Base-by-base conservation (phyloP, 2,113 vertebrate species). In the Lepus timidus region DNA sequence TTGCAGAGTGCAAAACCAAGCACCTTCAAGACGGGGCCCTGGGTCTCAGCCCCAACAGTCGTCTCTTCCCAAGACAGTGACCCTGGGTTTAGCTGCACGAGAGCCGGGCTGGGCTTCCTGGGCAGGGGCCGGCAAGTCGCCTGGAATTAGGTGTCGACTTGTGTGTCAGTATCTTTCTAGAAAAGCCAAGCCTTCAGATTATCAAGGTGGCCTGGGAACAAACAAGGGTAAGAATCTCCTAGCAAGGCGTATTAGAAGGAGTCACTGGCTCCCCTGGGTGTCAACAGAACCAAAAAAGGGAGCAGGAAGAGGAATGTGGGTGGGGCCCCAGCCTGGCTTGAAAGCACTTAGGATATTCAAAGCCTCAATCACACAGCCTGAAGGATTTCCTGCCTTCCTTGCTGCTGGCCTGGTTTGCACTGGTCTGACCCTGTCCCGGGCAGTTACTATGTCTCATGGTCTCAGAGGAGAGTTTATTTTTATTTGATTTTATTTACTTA, bases 351-450 rank as follows among this genome's bases (percentile, higher is more conserved):
- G 75, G 67, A 14, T 6, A 20, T 6, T 49, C 65, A 23, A 33
- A 67, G 33, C 33, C 29, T 39, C 44, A 5, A 6, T 23, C 55
- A 22, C 61, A 22, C 11, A 9, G 4, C 67, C 65, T 29, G 25
- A 70, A 65, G 71, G 80, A 44, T 6, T 67, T 73, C 17, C 64
- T 33, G 64, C 14, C 20, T 4, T 58, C 74, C 33, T 85, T 17
- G 6, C 58, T 0, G 0, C 16, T 0, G 70, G 31, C 4, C 19
- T 23, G 1, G 3, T 12, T 7, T 44, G 65, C 20, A 4, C n/a
- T 52, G 58, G 39, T 58, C 44, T 64, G 39, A 17, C 25, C 31
- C 16, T 39, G 49, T 44, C 17, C 55, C 55, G 7, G 44, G 44
- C 44, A 44, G 44, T 44, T 44, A 44, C 44, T 44, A 7, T 44